Conservation (phyloP, 2,113 vertebrate genomes). For the Todiramphus chloris region DNA sequence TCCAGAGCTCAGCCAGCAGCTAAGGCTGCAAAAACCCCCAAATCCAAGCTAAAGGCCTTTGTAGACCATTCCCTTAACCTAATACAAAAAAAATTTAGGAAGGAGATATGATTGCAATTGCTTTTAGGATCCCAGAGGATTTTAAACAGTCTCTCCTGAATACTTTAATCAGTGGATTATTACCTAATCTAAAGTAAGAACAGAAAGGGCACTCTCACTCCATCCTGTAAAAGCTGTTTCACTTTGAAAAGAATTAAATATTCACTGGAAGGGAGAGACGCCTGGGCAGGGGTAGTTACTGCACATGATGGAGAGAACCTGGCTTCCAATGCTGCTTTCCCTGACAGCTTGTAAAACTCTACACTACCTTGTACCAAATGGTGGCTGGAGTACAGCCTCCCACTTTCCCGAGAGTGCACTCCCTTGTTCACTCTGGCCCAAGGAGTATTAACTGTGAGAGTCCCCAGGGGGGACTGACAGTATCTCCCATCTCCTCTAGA, state of each 20-base stretch:
- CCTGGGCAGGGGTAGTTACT: neutral
- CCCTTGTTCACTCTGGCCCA: neutral
- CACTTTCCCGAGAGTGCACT: neutral
- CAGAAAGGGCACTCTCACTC: neutral
- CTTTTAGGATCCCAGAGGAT: neutral
- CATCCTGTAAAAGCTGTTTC: neutral
- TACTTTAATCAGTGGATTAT: neutral
- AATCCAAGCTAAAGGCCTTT: neutral
- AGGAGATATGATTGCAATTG: neutral
- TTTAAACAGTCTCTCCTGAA: neutral
- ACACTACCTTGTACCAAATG: neutral
- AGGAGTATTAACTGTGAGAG: neutral
- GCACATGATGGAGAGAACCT: neutral
- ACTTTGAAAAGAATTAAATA: neutral
- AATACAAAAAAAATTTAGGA: neutral
- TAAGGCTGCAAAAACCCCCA: neutral
- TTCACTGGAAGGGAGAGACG: neutral
- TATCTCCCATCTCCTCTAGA: neutral
- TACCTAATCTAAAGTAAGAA: neutral
- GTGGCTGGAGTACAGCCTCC: neutral
- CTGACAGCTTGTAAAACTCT: rapidly evolving
- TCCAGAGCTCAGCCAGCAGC: neutral
- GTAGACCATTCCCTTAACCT: neutral
- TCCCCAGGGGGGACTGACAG: neutral
- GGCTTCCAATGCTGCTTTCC: neutral